Base-by-base conservation (phyloP, 2,797 vertebrate species). In the Pitangus sulphuratus region DNA sequence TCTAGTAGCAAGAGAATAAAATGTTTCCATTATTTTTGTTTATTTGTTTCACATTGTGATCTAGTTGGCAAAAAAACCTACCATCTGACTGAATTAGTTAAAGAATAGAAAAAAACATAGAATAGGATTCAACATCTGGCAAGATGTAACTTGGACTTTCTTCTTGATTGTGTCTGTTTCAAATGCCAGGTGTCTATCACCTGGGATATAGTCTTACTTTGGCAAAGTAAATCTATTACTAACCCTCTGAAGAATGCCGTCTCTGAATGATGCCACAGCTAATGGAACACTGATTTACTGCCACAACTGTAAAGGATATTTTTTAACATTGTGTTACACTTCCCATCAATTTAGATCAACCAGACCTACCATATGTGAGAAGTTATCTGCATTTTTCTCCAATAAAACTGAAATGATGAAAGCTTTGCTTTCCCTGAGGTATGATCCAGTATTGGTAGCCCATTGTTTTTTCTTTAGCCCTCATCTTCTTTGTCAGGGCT, bases 281-380 rank as follows among this genome's bases (percentile, higher is more conserved):
- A 97, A 94, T 87, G 85, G 90, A 97, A 95, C 77, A 95, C 91
- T 94, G 85, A 96, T 97, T 97, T 97, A 96, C 89, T 93, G 83
- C 92, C 77, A 93, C 80, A 93, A 94, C 94, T 69, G 94, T 93
- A 96, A 97, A 96, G 91, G 95, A 95, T 96, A 44, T 93, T 97
- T 96, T 97, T 84, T 88, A 97, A 97, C 80, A 91, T 92, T 93
- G 65, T 94, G 94, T 96, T 97, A 97, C 96, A 90, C 72, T 94
- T 96, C 94, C 83, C 92, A 96, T 97, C 95, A 96, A 84, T 96
- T 97, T 95, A 97, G 87, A 96, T 96, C 95, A 97, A 91, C 96
- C 91, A 98, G 97, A 96, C 75, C 86, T 75, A 97, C 93, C 94
- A 97, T 96, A 95, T 97, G 96, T 97, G 97, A 96, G 94, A 98